A percentile compares a stretch with the other conserved stretches of the same genome.
Conservation (phyloP, 2,888 invertebrate genomes). For the Platynereis dumerilii region DNA sequence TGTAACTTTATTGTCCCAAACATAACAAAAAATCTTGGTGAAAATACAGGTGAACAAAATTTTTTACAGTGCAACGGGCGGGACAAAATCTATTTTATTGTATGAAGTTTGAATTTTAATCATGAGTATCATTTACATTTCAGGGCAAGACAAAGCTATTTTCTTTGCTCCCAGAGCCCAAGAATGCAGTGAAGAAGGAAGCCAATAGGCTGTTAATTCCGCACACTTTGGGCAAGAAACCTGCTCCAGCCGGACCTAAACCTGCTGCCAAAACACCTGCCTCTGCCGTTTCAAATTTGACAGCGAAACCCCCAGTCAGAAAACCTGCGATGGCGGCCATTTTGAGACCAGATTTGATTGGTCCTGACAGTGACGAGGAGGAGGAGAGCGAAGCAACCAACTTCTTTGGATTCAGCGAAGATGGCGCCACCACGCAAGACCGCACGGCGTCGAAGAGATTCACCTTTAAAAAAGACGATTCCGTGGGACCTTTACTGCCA, state of each 20-base stretch:
- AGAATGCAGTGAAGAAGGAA: slow-evolving; percentile 48
- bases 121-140: too few relatives aligned
- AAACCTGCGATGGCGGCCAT: too few relatives aligned
- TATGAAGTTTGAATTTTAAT: too few relatives aligned
- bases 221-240: slow-evolving; percentile 41
- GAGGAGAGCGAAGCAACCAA: background rate
- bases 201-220: slow-evolving; percentile 48
- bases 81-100: too few relatives aligned
- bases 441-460: too few relatives aligned
- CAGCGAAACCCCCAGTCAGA: background rate
- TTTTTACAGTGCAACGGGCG: too few relatives aligned
- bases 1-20: too few relatives aligned
- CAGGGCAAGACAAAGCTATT: slow-evolving; percentile 47
- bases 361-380: slow-evolving; percentile 17
- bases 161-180: slow-evolving; percentile 49
- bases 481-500: too few relatives aligned
- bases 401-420: slow-evolving; percentile 11
- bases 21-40: too few relatives aligned
- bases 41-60: too few relatives aligned
- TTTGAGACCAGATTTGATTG: background rate
- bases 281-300: background rate
- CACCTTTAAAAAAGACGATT: too few relatives aligned
- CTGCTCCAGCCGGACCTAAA: slow-evolving; percentile 4
- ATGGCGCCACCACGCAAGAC: too few relatives aligned
- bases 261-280: background rate